These are phyloP conservation scores for Sminthopsis crassicaudata DNA, from an alignment of 2,113 vertebrate genomes.

Conservation along the genomic window DNA sequence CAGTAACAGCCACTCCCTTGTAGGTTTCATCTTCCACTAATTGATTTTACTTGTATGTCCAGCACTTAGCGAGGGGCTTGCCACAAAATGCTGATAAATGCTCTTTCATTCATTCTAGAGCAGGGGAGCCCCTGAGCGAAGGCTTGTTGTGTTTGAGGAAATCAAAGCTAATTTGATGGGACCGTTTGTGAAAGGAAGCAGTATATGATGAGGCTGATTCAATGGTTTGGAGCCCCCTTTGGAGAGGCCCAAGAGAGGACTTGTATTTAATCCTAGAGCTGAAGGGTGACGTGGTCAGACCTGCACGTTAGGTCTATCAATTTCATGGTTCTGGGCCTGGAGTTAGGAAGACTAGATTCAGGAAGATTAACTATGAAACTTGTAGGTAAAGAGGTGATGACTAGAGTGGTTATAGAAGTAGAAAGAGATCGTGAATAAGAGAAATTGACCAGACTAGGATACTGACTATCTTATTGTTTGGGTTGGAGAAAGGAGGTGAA, in stretches of 20 bases:
- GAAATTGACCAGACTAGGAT: background rate
- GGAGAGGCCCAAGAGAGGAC: background rate
- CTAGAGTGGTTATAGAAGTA: background rate
- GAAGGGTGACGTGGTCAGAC: background rate
- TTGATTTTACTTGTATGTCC: background rate
- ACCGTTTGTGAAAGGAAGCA: background rate
- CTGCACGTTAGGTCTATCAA: background rate
- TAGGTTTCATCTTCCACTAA: background rate
- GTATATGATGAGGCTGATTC: background rate
- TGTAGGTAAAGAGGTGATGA: background rate
- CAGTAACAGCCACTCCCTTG: background rate
- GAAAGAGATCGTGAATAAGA: background rate
- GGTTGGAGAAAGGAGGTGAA: background rate
- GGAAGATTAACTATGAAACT: background rate
- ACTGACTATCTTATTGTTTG: background rate
- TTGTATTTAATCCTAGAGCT: background rate
- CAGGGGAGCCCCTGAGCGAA: background rate
- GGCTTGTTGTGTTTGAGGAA: background rate
- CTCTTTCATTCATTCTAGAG: background rate
- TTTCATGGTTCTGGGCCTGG: background rate
- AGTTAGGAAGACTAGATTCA: background rate
- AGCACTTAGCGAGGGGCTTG: background rate
- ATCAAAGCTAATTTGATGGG: background rate
- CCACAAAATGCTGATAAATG: background rate
- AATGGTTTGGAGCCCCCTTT: background rate